A percentile compares a stretch with the other conserved stretches of the same genome.
Conservation (phyloP, 1,140 invertebrate genomes). For the Leptinotarsa texana region DNA sequence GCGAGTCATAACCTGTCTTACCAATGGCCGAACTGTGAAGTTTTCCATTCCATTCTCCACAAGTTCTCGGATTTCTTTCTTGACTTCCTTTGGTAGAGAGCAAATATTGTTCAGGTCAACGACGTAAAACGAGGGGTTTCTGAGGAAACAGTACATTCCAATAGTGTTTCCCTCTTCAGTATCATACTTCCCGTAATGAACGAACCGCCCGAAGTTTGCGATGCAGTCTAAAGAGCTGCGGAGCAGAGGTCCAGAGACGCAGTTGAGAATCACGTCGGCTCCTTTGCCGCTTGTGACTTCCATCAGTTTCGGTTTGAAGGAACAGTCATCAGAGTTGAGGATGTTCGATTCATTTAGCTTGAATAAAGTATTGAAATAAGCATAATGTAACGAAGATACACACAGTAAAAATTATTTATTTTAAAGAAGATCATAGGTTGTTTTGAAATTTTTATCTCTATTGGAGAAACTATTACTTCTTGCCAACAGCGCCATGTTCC, state of each 20-base stretch:
- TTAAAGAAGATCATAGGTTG: too few relatives aligned
- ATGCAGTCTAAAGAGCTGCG: slow-evolving; percentile 68
- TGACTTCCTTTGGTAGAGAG: slow-evolving; percentile 40
- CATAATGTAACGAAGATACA: too few relatives aligned
- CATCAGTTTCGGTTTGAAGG: slow-evolving; percentile 62
- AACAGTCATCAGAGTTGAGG: slow-evolving; percentile 60
- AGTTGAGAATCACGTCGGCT: slow-evolving; percentile 69
- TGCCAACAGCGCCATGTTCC: too few relatives aligned
- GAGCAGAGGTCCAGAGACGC: slow-evolving; percentile 65
- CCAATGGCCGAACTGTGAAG: slow-evolving; percentile 41
- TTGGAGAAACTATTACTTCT: too few relatives aligned
- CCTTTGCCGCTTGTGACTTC: slow-evolving; percentile 57
- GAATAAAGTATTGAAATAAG: not conserved
- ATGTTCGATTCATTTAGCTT: slow-evolving; percentile 54
- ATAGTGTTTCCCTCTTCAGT: slow-evolving; percentile 67
- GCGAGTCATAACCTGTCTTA: slow-evolving; percentile 45
- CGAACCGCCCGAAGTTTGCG: slow-evolving; percentile 67
- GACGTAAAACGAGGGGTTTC: slow-evolving; percentile 46
- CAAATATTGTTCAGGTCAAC: slow-evolving; percentile 47
- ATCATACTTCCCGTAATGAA: slow-evolving; percentile 77
- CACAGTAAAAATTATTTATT: too few relatives aligned
- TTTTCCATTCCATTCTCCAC: slow-evolving; percentile 44
- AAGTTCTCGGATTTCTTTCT: slow-evolving; percentile 42
- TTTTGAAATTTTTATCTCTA: too few relatives aligned
- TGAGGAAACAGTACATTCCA: slow-evolving; percentile 66